Conservation (phyloP, 1,140 invertebrate species). For the Chionoecetes opilio region DNA sequence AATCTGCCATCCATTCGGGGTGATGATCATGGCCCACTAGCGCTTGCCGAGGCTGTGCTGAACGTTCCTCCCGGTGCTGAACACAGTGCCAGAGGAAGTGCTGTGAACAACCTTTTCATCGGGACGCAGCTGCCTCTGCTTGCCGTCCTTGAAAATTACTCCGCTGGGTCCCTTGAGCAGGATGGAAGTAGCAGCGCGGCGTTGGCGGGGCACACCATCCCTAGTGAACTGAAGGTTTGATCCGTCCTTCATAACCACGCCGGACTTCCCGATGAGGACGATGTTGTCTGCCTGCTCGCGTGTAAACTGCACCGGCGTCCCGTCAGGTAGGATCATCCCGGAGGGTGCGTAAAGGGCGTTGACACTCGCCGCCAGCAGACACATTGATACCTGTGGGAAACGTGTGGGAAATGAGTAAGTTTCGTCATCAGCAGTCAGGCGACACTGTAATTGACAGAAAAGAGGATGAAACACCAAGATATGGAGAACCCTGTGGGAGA, state of each 20-base stretch:
- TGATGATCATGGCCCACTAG: not conserved
- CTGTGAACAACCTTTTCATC: not conserved
- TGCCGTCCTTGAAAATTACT: not conserved
- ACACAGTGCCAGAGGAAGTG: too few species aligned
- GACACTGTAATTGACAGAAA: not conserved
- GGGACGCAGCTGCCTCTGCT: not conserved
- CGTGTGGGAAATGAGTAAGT: not conserved
- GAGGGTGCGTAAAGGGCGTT: constrained; percentile 45
- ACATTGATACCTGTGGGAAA: constrained; percentile 42
- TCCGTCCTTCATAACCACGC: not conserved
- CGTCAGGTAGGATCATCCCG: constrained; percentile 60
- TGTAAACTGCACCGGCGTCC: not conserved
- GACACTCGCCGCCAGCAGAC: constrained; percentile 49
- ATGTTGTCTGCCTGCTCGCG: not conserved
- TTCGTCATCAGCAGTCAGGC: not conserved
- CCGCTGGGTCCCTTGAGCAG: not conserved
- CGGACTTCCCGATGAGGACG: not conserved
- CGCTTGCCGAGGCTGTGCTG: not conserved
- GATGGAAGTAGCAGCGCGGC: too few species aligned
- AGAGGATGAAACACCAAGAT: not conserved
- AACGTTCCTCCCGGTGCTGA: too few species aligned
- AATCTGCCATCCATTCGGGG: not conserved
- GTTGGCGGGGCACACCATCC: not conserved
- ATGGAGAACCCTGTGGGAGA: too few species aligned
- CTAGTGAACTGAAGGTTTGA: not conserved